A percentile compares a stretch with the other conserved stretches of the same genome.
Conservation (phyloP, 1,140 invertebrate species). For the Macrostomum lignano region DNA sequence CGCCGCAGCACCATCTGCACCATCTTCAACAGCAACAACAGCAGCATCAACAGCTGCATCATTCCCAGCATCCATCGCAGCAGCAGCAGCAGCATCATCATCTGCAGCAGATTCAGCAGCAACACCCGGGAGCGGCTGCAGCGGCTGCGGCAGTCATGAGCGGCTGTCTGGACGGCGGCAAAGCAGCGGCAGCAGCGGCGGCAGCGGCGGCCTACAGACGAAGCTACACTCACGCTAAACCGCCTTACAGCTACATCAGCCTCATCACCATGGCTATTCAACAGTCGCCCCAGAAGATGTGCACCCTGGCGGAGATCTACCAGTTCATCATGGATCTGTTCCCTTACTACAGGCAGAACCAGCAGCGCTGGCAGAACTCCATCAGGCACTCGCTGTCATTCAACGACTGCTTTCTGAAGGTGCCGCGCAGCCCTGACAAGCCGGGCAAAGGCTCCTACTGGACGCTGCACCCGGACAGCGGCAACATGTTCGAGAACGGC, state of each 20-base stretch:
- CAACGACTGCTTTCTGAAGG: constrained; percentile 97
- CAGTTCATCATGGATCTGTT: constrained; percentile 9
- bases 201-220: constrained; percentile 58
- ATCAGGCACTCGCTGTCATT: constrained; percentile 73
- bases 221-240: constrained; percentile 58
- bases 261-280: constrained; percentile 10
- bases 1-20: too few species aligned
- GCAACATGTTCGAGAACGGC: constrained; percentile 99
- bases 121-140: too few species aligned
- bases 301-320: constrained; percentile 8
- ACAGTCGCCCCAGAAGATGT: constrained; percentile 8
- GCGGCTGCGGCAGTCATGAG: too few species aligned
- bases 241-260: constrained; percentile 8
- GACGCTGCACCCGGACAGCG: constrained; percentile 87
- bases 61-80: too few species aligned
- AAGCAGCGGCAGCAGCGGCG: too few species aligned
- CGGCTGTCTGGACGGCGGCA: too few species aligned
- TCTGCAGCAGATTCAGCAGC: too few species aligned
- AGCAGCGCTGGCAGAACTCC: constrained; percentile 89
- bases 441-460: constrained; percentile 82
- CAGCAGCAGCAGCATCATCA: too few species aligned
- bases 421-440: constrained; percentile 81
- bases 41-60: too few species aligned
- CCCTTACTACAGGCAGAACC: constrained; percentile 83
- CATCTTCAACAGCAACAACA: too few species aligned